These are phyloP conservation scores for Corapipo altera DNA, from an alignment of 2,113 vertebrate species.

Conservation along the genomic window DNA sequence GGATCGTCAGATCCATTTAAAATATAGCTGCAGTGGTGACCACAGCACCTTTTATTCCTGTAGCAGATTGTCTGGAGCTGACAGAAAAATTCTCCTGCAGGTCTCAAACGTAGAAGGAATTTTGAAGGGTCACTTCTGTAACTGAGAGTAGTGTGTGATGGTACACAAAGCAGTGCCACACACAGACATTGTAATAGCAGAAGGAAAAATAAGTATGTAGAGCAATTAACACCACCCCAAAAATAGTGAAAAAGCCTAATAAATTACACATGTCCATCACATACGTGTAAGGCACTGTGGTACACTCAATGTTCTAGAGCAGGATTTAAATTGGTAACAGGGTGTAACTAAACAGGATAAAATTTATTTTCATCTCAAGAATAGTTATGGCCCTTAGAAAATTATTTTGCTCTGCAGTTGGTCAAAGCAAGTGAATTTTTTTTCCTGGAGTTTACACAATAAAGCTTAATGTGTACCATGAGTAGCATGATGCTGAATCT, in stretches of 20 bases:
- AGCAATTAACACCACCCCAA: neutral
- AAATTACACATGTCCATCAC: neutral
- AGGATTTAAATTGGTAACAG: slow-evolving; percentile 14
- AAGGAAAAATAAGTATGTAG: neutral
- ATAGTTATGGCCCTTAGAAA: neutral
- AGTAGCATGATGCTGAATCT: neutral
- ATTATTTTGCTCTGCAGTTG: neutral
- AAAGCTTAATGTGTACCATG: neutral
- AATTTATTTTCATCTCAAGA: slow-evolving; percentile 17
- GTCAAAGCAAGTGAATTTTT: neutral
- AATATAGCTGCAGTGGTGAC: neutral
- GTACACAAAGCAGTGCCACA: neutral
- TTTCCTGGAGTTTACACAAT: neutral
- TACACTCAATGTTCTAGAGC: neutral
- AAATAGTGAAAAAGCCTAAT: neutral
- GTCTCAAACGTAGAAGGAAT: neutral
- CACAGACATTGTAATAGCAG: neutral
- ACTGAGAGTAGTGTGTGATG: neutral
- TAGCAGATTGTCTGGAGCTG: neutral
- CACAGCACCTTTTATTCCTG: neutral
- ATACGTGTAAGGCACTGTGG: neutral
- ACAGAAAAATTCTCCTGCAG: neutral
- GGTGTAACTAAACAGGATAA: slow-evolving; percentile 8
- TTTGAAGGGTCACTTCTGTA: neutral
- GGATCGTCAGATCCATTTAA: neutral